These are phyloP conservation scores for Drosophila conformis DNA, from an alignment of 2,888 invertebrate species.

Conservation along the genomic window DNA sequence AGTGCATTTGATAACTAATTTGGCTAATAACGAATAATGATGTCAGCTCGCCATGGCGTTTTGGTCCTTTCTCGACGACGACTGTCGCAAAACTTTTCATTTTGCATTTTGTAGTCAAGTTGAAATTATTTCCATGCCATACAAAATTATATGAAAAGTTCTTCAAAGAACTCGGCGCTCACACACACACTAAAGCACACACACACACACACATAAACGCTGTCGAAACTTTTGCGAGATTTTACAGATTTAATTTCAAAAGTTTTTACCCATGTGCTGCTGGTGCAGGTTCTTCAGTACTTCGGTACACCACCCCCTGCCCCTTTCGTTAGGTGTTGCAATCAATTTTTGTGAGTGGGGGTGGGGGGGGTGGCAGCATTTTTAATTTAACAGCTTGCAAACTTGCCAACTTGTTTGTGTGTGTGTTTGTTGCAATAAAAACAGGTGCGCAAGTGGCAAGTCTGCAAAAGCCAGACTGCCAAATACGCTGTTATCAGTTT, in stretches of 20 bases:
- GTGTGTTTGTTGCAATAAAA: conserved; percentile 13
- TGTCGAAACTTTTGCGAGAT: conserved; percentile 56
- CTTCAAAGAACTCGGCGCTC: conserved; percentile 37
- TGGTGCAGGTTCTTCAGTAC: neutral
- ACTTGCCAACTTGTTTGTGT: conserved; percentile 17
- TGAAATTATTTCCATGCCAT: conserved; percentile 55
- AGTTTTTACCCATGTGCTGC: conserved; percentile 59
- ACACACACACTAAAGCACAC: conserved; percentile 13
- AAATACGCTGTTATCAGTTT: conserved; percentile 10
- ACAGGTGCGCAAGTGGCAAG: neutral
- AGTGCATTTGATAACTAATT: conserved; percentile 63
- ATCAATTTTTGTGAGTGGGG: conserved; percentile 47
- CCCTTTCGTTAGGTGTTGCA: conserved; percentile 59
- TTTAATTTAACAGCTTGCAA: conserved; percentile 64
- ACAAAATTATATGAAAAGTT: conserved; percentile 62
- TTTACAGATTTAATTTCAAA: conserved; percentile 72
- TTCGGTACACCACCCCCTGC: neutral
- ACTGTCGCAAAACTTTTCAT: conserved; percentile 28
- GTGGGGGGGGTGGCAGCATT: conserved; percentile 34
- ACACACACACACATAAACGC: conserved; percentile 9
- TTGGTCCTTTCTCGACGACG: neutral
- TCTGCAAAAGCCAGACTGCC: neutral
- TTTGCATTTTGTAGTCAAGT: conserved; percentile 33
- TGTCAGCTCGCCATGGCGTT: conserved; percentile 25
- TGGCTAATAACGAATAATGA: conserved; percentile 60